Evolutionary conservation across 1,140 invertebrate species (phyloP), one percentile per base, ranked within the genome.

Genomic region (Drosophila bocki): DNA sequence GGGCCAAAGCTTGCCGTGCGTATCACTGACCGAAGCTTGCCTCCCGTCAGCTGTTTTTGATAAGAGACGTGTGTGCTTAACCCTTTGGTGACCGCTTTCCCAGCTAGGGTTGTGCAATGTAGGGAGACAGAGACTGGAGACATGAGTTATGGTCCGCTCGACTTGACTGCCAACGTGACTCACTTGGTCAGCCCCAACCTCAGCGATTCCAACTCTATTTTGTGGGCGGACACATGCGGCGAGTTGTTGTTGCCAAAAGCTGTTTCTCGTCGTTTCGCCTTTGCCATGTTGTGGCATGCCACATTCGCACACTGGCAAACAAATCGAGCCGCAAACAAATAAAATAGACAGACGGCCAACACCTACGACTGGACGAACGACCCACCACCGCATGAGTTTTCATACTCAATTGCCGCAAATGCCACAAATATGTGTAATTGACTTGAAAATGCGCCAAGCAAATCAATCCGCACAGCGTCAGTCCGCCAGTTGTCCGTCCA

Each of bases 381-480:
- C 85, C 85, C 84, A 88, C 85, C 84, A 88, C 85, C 84, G 74
- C 84, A 84, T 75, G 78, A 77, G 70, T 82, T 71, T 87, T 80
- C 84, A 83, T 77, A 88, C 82, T 80, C 74, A 87, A 87, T 87
- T 87, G 80, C 84, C 84, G 68, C 84, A 84, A 87, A 87, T 87
- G 84, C 84, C 84, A 87, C 84, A 87, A 87, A 87, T 88, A 87
- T 87, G 84, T 87, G 84, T 87, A 87, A 87, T 87, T 87, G 84
- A 87, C 84, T 87, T 87, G 84, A 87, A 87, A 87, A 88, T 84
- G 77, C 80, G 77, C 57, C 84, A 80, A 87, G 82, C 84, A 87
- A 87, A 87, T 87, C 84, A 87, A 87, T 87, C 84, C 77, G 54
- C 80, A 68, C 60, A 69, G 71, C 53, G 69, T 72, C 69, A 32